Evolutionary conservation across 2,113 vertebrate species (phyloP).

Genomic region (Marmota flaviventris): DNA sequence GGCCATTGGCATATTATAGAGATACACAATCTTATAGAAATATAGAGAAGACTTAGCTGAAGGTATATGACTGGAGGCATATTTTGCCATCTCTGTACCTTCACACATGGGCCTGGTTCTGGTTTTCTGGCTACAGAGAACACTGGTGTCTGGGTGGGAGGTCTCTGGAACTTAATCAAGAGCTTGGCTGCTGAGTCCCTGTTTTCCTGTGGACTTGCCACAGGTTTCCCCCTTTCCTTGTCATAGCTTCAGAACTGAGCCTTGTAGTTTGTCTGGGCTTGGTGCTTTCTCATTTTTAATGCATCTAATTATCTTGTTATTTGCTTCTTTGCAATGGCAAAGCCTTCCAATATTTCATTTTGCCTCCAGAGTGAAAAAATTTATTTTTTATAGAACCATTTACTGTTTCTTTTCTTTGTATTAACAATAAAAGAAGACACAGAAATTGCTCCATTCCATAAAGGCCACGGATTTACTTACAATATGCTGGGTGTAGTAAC

Average conservation of each 20-base stretch:
- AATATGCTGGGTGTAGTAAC: rapidly evolving
- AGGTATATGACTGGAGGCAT: rapidly evolving
- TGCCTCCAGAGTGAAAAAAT: not conserved
- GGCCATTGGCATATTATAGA: not conserved
- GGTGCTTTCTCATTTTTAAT: not conserved
- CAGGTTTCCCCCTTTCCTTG: not conserved
- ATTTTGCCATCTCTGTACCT: not conserved
- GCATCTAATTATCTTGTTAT: not conserved
- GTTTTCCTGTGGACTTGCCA: not conserved
- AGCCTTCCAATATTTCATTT: constrained; percentile 39
- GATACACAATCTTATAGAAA: not conserved
- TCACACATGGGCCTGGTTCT: not conserved
- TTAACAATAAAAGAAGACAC: not conserved
- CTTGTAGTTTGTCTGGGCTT: not conserved
- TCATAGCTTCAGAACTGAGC: not conserved
- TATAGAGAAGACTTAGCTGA: not conserved
- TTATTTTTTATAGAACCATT: not conserved
- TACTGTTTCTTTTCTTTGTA: not conserved
- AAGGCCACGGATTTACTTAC: not conserved
- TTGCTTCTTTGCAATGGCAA: constrained; percentile 13
- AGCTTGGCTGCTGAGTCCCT: too few relatives aligned
- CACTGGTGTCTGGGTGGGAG: not conserved
- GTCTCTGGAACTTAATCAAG: not conserved
- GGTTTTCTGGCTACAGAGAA: not conserved
- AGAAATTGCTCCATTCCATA: not conserved